Conservation (phyloP, 2,113 vertebrate genomes). For the Lucifuga dentata region DNA sequence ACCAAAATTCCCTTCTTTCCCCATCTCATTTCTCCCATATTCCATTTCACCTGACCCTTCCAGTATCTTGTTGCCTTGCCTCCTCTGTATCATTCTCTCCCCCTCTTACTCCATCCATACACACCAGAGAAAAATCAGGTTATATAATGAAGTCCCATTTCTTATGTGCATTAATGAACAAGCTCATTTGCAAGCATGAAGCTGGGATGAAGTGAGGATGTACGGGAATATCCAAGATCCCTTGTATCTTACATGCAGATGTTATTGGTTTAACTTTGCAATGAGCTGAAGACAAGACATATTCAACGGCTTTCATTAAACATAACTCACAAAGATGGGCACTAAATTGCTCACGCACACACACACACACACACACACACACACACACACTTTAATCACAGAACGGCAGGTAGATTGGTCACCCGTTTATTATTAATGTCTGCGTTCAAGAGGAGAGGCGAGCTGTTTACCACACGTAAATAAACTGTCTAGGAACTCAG, state of each 20-base stretch:
- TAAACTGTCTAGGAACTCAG: conserved; percentile 7
- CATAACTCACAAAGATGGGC: background rate
- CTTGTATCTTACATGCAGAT: conserved; percentile 11
- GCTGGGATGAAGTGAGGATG: conserved; percentile 10
- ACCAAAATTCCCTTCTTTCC: conserved; percentile 13
- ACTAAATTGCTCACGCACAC: no score
- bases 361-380: background rate
- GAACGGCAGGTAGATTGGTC: background rate
- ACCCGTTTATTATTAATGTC: background rate
- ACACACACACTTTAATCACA: background rate
- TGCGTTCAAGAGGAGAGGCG: background rate
- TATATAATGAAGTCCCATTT: conserved; percentile 29
- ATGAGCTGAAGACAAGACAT: background rate
- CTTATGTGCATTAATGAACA: conserved; percentile 51
- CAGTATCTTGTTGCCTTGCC: background rate
- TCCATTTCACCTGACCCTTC: background rate
- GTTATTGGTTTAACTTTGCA: conserved; percentile 7
- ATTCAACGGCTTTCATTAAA: background rate
- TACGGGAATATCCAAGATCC: conserved; percentile 36
- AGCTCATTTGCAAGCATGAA: conserved; percentile 30
- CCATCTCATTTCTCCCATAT: no score
- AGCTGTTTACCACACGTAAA: conserved; percentile 7
- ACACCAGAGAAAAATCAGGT: conserved; percentile 13
- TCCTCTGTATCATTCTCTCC: background rate
- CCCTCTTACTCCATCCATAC: conserved; percentile 21